Evolutionary conservation across 2,888 invertebrate genomes (phyloP).

Genomic region (Caenorhabditis plicata): DNA sequence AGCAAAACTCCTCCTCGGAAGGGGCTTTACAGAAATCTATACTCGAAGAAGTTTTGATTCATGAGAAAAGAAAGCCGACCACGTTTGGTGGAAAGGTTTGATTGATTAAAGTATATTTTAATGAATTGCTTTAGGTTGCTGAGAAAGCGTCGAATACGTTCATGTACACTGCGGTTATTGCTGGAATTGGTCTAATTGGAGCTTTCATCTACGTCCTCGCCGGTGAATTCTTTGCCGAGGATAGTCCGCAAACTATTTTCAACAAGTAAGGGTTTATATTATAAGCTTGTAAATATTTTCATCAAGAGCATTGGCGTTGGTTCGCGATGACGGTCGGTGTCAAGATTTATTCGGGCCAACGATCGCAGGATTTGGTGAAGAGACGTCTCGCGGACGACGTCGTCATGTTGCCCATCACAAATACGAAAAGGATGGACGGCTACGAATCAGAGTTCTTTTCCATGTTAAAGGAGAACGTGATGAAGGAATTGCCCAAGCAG

Average conservation of each 20-base stretch:
- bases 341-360: conserved; percentile 54
- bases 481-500: conserved; percentile 57
- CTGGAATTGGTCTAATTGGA: conserved; percentile 50
- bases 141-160: conserved; percentile 58
- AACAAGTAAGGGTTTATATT: conserved; percentile 31
- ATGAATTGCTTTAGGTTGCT: conserved; percentile 22
- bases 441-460: conserved; percentile 58
- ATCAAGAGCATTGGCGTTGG: conserved; percentile 38
- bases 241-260: conserved; percentile 58
- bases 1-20: no score
- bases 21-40: conserved; percentile 34
- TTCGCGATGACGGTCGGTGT: conserved; percentile 54
- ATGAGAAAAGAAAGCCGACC: conserved; percentile 44
- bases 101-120: neutral
- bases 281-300: neutral
- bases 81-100: conserved; percentile 46
- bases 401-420: conserved; percentile 54
- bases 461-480: conserved; percentile 57
- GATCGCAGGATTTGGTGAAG: conserved; percentile 54
- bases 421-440: conserved; percentile 56
- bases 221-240: conserved; percentile 53
- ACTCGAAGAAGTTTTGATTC: conserved; percentile 38
- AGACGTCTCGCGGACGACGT: conserved; percentile 46
- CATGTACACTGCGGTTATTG: conserved; percentile 50
- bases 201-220: conserved; percentile 53